These are phyloP conservation scores for Hippocampus abdominalis DNA, from an alignment of 2,113 vertebrate genomes.

Conservation along the genomic window DNA sequence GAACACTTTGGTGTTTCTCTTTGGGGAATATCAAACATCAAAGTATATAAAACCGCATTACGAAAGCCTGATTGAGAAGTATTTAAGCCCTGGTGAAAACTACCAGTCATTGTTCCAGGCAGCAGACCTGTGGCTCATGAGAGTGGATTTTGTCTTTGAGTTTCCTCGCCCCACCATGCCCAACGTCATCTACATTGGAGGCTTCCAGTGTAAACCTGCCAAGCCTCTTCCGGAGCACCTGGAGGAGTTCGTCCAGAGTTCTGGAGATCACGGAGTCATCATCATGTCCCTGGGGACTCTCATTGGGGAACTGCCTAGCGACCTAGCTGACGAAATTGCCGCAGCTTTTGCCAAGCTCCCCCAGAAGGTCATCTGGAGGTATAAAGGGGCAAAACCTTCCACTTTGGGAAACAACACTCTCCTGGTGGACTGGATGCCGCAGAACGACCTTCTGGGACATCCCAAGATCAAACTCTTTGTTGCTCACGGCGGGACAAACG, in stretches of 20 bases:
- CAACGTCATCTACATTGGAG: constrained; percentile 73
- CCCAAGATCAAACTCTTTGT: constrained; percentile 62
- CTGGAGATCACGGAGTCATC: constrained; percentile 68
- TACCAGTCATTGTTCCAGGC: constrained; percentile 57
- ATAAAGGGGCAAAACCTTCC: constrained; percentile 48
- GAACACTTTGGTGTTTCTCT: constrained; percentile 36
- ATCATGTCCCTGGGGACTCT: constrained; percentile 73
- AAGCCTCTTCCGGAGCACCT: constrained; percentile 64
- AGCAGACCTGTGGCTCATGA: constrained; percentile 76
- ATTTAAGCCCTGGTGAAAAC: constrained; percentile 55
- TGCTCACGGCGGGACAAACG: constrained; percentile 70
- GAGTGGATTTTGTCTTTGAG: constrained; percentile 76
- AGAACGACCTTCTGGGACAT: constrained; percentile 71
- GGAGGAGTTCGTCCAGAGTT: constrained; percentile 68
- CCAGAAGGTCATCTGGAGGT: constrained; percentile 71
- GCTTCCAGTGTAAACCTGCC: constrained; percentile 73
- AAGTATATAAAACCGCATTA: constrained; percentile 12
- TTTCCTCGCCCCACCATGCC: constrained; percentile 78
- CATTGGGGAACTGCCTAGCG: constrained; percentile 49
- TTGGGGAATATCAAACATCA: not conserved
- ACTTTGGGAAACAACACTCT: constrained; percentile 67
- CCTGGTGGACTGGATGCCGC: constrained; percentile 68
- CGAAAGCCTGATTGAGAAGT: constrained; percentile 28
- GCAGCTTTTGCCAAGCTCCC: constrained; percentile 63
- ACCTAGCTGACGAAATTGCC: constrained; percentile 58